Percentiles rank a stretch among this genome's conserved stretches.
These are phyloP conservation scores for Moxostoma hubbsi DNA, from an alignment of 2,797 vertebrate genomes.

Conservation along the genomic window DNA sequence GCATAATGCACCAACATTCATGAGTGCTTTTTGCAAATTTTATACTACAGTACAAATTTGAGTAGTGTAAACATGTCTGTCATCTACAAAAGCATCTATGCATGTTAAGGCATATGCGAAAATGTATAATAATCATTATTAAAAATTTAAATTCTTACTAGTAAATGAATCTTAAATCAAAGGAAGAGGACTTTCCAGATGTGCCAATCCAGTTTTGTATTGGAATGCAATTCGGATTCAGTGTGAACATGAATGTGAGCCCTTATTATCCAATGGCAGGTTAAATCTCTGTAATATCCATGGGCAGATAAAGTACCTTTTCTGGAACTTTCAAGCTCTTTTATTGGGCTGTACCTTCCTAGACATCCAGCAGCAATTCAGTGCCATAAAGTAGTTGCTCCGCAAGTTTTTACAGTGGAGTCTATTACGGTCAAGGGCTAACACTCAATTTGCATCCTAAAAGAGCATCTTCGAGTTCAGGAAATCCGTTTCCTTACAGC, in stretches of 20 bases:
- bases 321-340: not conserved
- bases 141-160: not conserved
- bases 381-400: not conserved
- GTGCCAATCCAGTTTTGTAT: slow-evolving; percentile 13
- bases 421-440: slow-evolving; percentile 27
- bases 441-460: slow-evolving; percentile 20
- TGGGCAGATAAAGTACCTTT: slow-evolving; percentile 29
- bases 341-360: slow-evolving; percentile 6
- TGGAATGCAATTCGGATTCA: slow-evolving; percentile 16
- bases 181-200: no score
- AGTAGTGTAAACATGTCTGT: not conserved
- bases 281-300: slow-evolving; percentile 19
- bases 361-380: not conserved
- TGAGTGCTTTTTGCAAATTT: slow-evolving; percentile 13
- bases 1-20: slow-evolving; percentile 17
- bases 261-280: slow-evolving; percentile 24
- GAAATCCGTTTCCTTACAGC: slow-evolving; percentile 59
- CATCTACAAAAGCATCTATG: not conserved
- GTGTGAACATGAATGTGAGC: slow-evolving; percentile 25
- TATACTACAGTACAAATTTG: not conserved
- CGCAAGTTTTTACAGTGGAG: slow-evolving; percentile 15
- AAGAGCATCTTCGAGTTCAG: slow-evolving; percentile 33
- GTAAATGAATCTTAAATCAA: not conserved
- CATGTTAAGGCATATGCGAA: not conserved
- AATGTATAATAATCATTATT: not conserved